phyloP scores from a whole-genome alignment of 1,140 invertebrate species.

The Hesperophylax magnus region DNA sequence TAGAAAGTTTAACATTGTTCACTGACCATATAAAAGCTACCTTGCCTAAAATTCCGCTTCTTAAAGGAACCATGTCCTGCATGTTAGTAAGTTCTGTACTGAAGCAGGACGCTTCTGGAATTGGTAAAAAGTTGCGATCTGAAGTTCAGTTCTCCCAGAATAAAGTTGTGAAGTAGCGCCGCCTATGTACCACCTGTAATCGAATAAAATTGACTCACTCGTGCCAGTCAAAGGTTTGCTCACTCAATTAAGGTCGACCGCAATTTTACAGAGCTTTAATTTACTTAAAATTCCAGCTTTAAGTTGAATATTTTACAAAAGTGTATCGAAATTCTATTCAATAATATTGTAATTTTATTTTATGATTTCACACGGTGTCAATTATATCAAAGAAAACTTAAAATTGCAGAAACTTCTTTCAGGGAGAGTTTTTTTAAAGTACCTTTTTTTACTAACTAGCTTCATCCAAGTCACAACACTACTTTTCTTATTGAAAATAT shows the following conservation, averaged over 20 bases:
- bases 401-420: not conserved
- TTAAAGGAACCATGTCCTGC: constrained; percentile 4
- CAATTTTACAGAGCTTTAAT: constrained; percentile 38
- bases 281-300: constrained; percentile 28
- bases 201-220: constrained; percentile 42
- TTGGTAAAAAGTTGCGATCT: constrained; percentile 1
- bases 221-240: constrained; percentile 29
- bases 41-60: too few species aligned
- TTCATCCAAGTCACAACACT: too few species aligned
- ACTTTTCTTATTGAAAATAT: too few species aligned
- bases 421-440: not conserved
- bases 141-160: constrained; percentile 27
- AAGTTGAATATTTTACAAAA: not conserved
- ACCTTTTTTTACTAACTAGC: too few species aligned
- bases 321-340: too few species aligned
- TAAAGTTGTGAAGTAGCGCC: not conserved
- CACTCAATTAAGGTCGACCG: constrained; percentile 24
- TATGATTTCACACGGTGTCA: too few species aligned
- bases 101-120: constrained; percentile 33
- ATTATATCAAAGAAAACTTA: too few species aligned
- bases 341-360: too few species aligned
- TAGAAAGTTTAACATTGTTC: too few species aligned
- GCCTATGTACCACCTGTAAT: constrained; percentile 38
- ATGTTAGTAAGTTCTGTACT: constrained; percentile 24
- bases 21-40: too few species aligned